Evolutionary conservation across 64 coral and sea anemone genomes (phyloP).

Genomic region (Astreopora myriophthalma): DNA sequence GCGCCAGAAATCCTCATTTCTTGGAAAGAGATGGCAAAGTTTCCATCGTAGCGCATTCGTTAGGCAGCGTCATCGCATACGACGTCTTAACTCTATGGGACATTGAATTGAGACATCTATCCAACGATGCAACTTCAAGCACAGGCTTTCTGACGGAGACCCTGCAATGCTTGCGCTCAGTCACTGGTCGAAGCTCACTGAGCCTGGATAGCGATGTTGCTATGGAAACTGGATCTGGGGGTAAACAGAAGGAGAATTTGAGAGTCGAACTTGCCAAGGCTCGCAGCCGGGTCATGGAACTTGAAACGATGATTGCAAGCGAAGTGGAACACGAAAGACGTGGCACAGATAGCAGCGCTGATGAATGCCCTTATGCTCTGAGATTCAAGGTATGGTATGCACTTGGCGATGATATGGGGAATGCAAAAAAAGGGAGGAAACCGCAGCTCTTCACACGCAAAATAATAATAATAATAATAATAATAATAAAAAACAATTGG

Average conservation of each 20-base stretch:
- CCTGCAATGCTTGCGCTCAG: slow-evolving; percentile 70
- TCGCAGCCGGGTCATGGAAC: slow-evolving; percentile 64
- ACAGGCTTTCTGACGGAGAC: slow-evolving; percentile 94
- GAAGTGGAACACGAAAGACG: slow-evolving; percentile 60
- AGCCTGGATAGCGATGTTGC: not conserved
- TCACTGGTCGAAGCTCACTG: slow-evolving; percentile 32
- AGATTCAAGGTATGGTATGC: slow-evolving; percentile 67
- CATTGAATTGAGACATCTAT: slow-evolving; percentile 71
- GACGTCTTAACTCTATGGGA: slow-evolving; percentile 95
- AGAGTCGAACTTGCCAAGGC: slow-evolving; percentile 78
- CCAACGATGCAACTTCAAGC: slow-evolving; percentile 55
- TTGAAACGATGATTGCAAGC: slow-evolving; percentile 79
- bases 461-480: too few species aligned
- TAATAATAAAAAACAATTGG: too few species aligned
- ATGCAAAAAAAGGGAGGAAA: too few species aligned
- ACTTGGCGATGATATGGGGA: not conserved
- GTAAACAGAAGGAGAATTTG: slow-evolving; percentile 77
- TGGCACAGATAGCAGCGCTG: not conserved
- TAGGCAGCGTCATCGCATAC: slow-evolving; percentile 95
- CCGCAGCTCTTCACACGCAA: too few species aligned
- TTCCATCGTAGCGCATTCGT: slow-evolving; percentile 87
- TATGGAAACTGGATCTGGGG: not conserved
- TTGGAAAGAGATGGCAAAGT: slow-evolving; percentile 80
- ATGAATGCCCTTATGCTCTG: slow-evolving; percentile 72
- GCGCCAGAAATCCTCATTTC: slow-evolving; percentile 76